Base-by-base conservation (phyloP, 2,888 invertebrate genomes). In the Endotricha flammealis region DNA sequence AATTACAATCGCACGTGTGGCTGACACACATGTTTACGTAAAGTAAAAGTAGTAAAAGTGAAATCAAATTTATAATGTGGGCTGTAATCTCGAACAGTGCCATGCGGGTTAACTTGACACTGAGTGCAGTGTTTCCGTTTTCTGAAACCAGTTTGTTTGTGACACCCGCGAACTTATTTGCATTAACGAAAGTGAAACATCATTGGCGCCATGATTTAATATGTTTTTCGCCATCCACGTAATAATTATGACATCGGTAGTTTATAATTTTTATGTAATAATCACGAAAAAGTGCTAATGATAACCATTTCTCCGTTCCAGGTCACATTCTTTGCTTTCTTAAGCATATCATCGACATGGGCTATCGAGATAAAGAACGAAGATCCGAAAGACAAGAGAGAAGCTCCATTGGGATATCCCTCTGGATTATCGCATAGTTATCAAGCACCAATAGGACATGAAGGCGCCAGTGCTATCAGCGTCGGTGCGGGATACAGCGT, bases 1-100 rank as follows among this genome's bases (percentile, higher is more conserved):
- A 42, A 44, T 38, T 39, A 37, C 29, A 28, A 31, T 39, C 37
- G 39, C 36, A 42, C 39, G 38, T 20, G 32, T 38, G 29, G 27
- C 29, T 36, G 35, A 38, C 37, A 41, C 41, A 50, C 54, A 55
- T 54, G 59, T 54, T 58, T 60, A 41, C 47, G 46, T 50, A 54
- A 71, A 79, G 83, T 81, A 82, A 83, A 80, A 83, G 79, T 73
- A 58, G 67, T 58, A 72, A 69, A 80, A 83, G 85, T 81, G 83
- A 83, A 83, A 82, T 74, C 72, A 70, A 69, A 66, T 71, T 65
- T 71, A 72, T 74, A 65, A 76, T 72, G 70, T 63, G 65, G 65
- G 72, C 55, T 67, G 64, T 74, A 77, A 80, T 79, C 70, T 76
- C 64, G 57, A 65, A 59, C 53, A 58, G 55, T 59, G 62, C 50